These are phyloP conservation scores for Chymomyza procnemis DNA, from an alignment of 2,888 invertebrate genomes.

Conservation along the genomic window DNA sequence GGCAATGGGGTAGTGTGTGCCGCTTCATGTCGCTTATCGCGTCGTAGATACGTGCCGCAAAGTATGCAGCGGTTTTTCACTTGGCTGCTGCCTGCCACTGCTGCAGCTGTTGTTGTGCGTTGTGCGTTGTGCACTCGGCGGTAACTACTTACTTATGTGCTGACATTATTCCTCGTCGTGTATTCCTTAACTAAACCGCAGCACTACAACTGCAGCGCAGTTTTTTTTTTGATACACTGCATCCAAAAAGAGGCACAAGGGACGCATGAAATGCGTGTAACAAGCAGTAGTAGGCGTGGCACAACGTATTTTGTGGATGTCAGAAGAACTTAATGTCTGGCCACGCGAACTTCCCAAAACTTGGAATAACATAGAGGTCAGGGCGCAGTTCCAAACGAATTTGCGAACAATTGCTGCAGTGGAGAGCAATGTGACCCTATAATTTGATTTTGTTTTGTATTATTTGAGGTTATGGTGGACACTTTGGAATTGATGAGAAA, in stretches of 20 bases:
- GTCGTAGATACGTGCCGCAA: conserved; percentile 56
- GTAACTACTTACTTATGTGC: conserved; percentile 65
- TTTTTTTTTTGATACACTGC: neutral
- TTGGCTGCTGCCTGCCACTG: conserved; percentile 39
- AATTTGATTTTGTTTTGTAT: too few relatives aligned
- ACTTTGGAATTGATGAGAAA: too few relatives aligned
- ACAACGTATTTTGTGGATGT: neutral
- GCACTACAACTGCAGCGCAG: conserved; percentile 28
- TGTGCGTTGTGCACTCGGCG: conserved; percentile 40
- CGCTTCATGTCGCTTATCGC: conserved; percentile 64
- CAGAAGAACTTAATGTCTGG: neutral
- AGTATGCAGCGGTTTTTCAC: conserved; percentile 69
- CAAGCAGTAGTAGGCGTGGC: conserved; percentile 14
- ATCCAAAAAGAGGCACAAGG: neutral
- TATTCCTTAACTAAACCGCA: conserved; percentile 59
- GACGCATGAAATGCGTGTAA: conserved; percentile 12
- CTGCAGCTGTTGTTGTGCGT: conserved; percentile 31
- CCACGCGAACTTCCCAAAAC: too few relatives aligned
- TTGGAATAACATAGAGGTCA: too few relatives aligned
- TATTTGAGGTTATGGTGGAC: too few relatives aligned
- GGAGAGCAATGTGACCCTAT: too few relatives aligned
- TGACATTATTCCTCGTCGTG: conserved; percentile 69
- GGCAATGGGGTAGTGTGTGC: too few relatives aligned
- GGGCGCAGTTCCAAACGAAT: too few relatives aligned
- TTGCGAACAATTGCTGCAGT: too few relatives aligned